These are phyloP conservation scores for Drosophila athabasca DNA, from an alignment of 1,140 invertebrate genomes.

Conservation along the genomic window DNA sequence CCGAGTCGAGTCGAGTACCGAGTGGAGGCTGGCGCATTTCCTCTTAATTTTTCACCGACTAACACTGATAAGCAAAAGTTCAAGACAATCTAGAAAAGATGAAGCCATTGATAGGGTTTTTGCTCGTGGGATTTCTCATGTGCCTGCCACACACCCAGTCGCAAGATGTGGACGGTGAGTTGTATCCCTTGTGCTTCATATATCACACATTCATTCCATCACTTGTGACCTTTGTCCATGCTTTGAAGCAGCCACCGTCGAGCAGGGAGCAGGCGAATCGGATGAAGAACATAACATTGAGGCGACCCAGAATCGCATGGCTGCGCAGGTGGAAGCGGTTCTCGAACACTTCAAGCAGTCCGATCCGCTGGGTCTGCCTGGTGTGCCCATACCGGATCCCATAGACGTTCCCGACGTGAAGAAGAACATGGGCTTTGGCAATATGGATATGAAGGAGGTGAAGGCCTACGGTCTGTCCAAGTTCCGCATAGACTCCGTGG, in stretches of 20 bases:
- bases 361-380: conserved; percentile 91
- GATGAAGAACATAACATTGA: conserved; percentile 70
- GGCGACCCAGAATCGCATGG: conserved; percentile 87
- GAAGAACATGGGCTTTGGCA: conserved; percentile 88
- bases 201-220: background rate
- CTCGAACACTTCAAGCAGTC: conserved; percentile 93
- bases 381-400: conserved; percentile 90
- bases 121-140: conserved; percentile 29
- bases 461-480: conserved; percentile 90
- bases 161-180: conserved; percentile 58
- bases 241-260: conserved; percentile 9
- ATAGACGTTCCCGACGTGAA: conserved; percentile 91
- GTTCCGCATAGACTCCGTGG: conserved; percentile 89
- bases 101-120: conserved; percentile 50
- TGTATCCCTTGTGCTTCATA: too few species aligned
- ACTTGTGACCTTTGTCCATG: conserved; percentile 49
- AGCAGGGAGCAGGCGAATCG: conserved; percentile 29
- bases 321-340: conserved; percentile 88
- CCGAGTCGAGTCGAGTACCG: conserved; percentile 16
- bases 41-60: background rate
- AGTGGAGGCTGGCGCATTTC: conserved; percentile 16
- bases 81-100: conserved; percentile 41
- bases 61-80: conserved; percentile 41
- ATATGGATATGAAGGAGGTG: conserved; percentile 89
- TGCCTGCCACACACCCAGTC: conserved; percentile 22